Base-by-base conservation (phyloP, 1,140 invertebrate species). In the Rhopalosiphum maidis region DNA sequence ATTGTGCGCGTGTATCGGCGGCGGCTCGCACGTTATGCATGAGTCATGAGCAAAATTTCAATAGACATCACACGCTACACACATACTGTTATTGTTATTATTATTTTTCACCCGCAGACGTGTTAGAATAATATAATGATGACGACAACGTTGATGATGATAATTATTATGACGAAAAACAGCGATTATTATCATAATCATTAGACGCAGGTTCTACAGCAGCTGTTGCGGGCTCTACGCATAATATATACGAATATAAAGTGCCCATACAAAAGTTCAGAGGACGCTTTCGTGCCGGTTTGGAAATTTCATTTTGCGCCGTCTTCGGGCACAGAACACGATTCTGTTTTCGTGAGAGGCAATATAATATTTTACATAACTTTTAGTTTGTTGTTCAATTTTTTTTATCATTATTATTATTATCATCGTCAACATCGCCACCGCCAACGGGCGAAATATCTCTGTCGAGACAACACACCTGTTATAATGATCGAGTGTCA, bases 11-110 rank as follows among this genome's bases (percentile, higher is more conserved):
- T 37, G 48, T 89, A 89, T 89, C 87, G 87, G 87, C 48, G 48
- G 35, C 87, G 87, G 48, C n/a, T 35, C 35, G 87, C 87, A 35
- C 46, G 87, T 89, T 89, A 89, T 55, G 54, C 89, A 68, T 90
- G 89, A 90, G 89, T 60, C 89, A 68, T 43, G 89, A 43, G 89
- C 89, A 30, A 90, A 90, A 90, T 90, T 90, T 90, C 89, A 90
- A 90, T 90, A 68, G 89, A 90, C 55, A 51, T 51, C 48, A 51
- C 48, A 51, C 48, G 48, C 1, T 51, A 51, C 48, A 51, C 46
- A 54, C 43, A 46, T 1, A 37, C 54, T 54, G 88, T 60, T 55
- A 30, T 25, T 55, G 25, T 90, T 86, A 86, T 46, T n/a, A 87
- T 43, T n/a, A 46, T 87, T 11, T 23, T 48, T 41, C 21, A 51